These are phyloP conservation scores for Petrolisthes manimaculis DNA, from an alignment of 2,888 invertebrate species.

Conservation along the genomic window DNA sequence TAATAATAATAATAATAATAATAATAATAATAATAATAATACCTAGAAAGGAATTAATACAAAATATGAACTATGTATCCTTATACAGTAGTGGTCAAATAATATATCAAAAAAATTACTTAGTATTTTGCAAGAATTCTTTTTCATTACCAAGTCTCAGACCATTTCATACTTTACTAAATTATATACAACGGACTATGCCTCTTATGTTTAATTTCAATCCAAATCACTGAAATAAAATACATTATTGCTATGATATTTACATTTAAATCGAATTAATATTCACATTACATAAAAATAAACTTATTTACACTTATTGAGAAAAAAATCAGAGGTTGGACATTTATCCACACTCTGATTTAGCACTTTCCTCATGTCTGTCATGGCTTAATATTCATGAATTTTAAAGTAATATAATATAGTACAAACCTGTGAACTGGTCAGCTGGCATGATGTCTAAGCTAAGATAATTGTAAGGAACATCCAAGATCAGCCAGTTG, in stretches of 20 bases:
- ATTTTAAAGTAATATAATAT: background rate
- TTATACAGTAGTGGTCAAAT: background rate
- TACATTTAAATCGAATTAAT: background rate
- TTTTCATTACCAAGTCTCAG: no score
- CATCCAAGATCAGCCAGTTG: constrained; percentile 91
- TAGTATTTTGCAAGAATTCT: no score
- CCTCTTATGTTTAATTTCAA: no score
- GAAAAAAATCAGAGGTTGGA: no score
- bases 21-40: no score
- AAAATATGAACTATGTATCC: background rate
- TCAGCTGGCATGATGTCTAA: constrained; percentile 88
- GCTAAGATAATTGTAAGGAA: constrained; percentile 80
- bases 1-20: no score
- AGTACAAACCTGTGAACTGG: constrained; percentile 72
- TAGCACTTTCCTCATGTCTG: no score
- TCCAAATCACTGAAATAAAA: constrained; percentile 70
- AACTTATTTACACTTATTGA: background rate
- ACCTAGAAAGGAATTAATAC: constrained; percentile 75
- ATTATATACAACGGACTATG: no score
- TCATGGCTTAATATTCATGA: background rate
- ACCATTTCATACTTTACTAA: no score
- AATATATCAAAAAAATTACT: no score
- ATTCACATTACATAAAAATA: background rate
- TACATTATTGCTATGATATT: no score
- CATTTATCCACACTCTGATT: no score